Conservation (phyloP, 1,140 invertebrate genomes). For the Venustaconcha ellipsiformis region DNA sequence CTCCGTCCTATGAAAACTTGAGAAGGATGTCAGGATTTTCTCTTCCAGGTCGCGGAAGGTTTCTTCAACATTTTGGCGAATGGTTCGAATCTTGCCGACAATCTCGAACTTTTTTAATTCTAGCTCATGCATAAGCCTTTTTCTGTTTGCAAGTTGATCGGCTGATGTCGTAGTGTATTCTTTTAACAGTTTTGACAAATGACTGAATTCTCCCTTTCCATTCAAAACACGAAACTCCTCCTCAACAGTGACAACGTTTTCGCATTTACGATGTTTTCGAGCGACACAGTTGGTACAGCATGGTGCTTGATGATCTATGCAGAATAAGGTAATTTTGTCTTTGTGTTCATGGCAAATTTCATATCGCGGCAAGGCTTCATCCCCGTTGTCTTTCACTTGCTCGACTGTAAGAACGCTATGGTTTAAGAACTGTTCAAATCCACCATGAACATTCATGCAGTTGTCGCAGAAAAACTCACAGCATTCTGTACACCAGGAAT, state of each 20-base stretch:
- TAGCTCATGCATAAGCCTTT: conserved; percentile 18
- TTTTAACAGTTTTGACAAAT: conserved; percentile 1
- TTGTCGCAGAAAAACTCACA: conserved; percentile 28
- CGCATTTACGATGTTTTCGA: conserved; percentile 18
- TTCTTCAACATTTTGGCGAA: conserved; percentile 22
- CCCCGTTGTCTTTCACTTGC: conserved; percentile 23
- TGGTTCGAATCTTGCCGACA: conserved; percentile 14
- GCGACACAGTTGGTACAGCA: conserved; percentile 22
- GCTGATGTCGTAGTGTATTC: conserved; percentile 6
- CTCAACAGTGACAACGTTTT: conserved; percentile 16
- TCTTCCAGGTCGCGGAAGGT: conserved; percentile 15
- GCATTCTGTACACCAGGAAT: conserved; percentile 31
- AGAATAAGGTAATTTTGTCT: conserved; percentile 27
- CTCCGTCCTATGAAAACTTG: conserved; percentile 17
- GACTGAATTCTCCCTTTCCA: conserved; percentile 5
- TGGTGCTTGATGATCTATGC: conserved; percentile 17
- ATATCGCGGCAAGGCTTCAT: conserved; percentile 20
- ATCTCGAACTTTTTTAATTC: conserved; percentile 9
- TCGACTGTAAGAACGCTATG: conserved; percentile 23
- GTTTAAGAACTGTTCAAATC: conserved; percentile 26
- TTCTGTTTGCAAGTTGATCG: conserved; percentile 19
- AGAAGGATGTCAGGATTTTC: conserved; percentile 20
- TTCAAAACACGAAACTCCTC: conserved; percentile 16
- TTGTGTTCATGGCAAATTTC: conserved; percentile 24
- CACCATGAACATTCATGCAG: conserved; percentile 27